Evolutionary conservation across 2,888 invertebrate genomes (phyloP).

Genomic region (Cerastis rubricosa): DNA sequence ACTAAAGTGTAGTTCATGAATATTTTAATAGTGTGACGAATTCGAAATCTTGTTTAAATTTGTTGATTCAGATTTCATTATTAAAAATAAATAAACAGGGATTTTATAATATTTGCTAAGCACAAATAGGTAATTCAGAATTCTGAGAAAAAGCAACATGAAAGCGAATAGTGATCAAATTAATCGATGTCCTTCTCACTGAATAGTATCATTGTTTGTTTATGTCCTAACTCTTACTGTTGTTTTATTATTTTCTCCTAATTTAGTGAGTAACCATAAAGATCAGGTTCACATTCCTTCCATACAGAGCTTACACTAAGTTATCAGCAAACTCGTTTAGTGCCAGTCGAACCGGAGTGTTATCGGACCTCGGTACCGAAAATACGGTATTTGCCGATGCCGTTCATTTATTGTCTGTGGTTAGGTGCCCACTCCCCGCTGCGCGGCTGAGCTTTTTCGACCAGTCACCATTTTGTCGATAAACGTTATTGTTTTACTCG

Average conservation of each 20-base stretch:
- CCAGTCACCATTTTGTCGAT: conserved; percentile 5
- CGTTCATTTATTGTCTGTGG: conserved; percentile 64
- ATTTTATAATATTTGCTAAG: neutral
- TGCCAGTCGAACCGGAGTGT: conserved; percentile 34
- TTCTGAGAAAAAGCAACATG: neutral
- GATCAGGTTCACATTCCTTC: conserved; percentile 45
- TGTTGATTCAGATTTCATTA: neutral
- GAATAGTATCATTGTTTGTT: neutral
- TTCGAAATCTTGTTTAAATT: conserved; percentile 14
- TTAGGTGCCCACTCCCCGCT: conserved; percentile 30
- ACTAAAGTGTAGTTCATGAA: conserved; percentile 17
- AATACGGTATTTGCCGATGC: conserved; percentile 59
- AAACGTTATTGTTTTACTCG: neutral
- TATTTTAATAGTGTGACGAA: conserved; percentile 18
- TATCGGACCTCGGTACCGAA: conserved; percentile 52
- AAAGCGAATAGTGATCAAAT: neutral
- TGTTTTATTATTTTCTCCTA: neutral
- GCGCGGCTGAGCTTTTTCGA: neutral
- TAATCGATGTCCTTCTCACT: no score
- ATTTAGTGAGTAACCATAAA: conserved; percentile 10
- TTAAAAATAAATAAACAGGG: conserved; percentile 8
- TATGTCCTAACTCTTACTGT: neutral
- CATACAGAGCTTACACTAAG: conserved; percentile 28
- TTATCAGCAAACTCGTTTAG: conserved; percentile 47
- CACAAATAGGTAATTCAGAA: neutral